Evolutionary conservation across 2,797 vertebrate species (phyloP), one percentile per base, ranked within the genome.

Genomic region (Rhinogobio ventralis): DNA sequence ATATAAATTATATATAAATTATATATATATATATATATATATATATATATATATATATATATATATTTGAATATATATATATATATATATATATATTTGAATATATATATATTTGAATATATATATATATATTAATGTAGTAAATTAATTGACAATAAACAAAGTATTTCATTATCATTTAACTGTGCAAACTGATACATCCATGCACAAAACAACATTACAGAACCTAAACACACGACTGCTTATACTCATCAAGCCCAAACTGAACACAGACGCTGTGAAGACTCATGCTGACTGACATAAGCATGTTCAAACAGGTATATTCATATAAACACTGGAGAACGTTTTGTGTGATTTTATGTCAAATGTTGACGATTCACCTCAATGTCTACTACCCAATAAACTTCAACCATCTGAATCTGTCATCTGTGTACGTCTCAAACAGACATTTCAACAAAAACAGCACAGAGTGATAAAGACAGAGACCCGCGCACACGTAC

Each of bases 401-500:
- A 23, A 79, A 7, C 39, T 28, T 11, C 3, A 49, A 15, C 7
- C 4, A 1, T 51, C 14, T 73, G n/a, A 60, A n/a, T 2, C 0
- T 13, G n/a, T 25, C 57, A 13, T 10, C 45, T 53, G 4, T 55
- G 33, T 42, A 9, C 8, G 49, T 14, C 46, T 81, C 64, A 69
- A 51, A 69, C 30, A 25, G 20, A 80, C 36, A 23, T 57, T 23
- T 36, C 17, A 45, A 81, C 79, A 81, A 23, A 33, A 8, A 62
- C 17, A 53, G 91, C 81, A 91, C 86, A 91, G 87, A 92, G 82
- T 82, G 89, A 86, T 86, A 91, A 73, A 86, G 85, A 91, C 62
- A 68, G 13, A 86, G 36, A 79, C 81, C 20, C 66, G 67, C 64
- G 51, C 75, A 9, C 33, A 19, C 13, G 53, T n/a, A 64, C 13